Percentiles rank a stretch among this genome's conserved stretches.
These are phyloP conservation scores for Actenoides lindsayi DNA, from an alignment of 2,113 vertebrate genomes.

Conservation along the genomic window DNA sequence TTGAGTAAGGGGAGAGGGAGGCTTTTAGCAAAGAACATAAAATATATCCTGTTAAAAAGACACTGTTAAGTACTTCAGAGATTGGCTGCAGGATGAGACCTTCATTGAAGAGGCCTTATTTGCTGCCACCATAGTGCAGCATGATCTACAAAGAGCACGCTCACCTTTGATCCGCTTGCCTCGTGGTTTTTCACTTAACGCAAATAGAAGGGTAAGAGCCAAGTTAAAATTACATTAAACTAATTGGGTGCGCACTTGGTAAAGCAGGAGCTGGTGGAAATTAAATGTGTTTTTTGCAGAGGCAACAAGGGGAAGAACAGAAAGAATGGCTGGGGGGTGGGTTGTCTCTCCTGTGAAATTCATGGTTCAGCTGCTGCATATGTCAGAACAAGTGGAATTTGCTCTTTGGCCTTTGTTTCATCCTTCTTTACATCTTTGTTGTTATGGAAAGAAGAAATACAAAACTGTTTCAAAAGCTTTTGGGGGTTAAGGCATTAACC, in stretches of 20 bases:
- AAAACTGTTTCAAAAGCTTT: constrained; percentile 5
- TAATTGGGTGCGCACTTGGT: not conserved
- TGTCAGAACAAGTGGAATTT: constrained; percentile 28
- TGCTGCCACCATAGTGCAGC: not conserved
- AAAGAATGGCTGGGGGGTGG: not conserved
- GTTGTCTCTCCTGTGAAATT: not conserved
- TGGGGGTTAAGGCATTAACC: not conserved
- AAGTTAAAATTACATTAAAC: not conserved
- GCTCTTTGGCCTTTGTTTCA: not conserved
- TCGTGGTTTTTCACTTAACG: not conserved
- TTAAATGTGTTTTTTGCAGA: not conserved
- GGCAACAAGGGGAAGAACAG: not conserved
- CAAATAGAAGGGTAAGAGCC: not conserved
- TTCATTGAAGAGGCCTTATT: not conserved
- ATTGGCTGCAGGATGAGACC: not conserved
- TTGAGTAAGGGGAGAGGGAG: not conserved
- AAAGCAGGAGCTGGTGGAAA: not conserved
- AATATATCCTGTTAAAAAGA: not conserved
- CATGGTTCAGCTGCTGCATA: not conserved
- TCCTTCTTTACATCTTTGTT: not conserved
- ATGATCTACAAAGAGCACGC: not conserved
- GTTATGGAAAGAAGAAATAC: not conserved
- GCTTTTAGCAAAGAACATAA: not conserved
- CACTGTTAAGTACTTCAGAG: not conserved
- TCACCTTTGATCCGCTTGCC: not conserved